Conservation (phyloP, 2,113 vertebrate genomes). For the Ornithorhynchus anatinus region DNA sequence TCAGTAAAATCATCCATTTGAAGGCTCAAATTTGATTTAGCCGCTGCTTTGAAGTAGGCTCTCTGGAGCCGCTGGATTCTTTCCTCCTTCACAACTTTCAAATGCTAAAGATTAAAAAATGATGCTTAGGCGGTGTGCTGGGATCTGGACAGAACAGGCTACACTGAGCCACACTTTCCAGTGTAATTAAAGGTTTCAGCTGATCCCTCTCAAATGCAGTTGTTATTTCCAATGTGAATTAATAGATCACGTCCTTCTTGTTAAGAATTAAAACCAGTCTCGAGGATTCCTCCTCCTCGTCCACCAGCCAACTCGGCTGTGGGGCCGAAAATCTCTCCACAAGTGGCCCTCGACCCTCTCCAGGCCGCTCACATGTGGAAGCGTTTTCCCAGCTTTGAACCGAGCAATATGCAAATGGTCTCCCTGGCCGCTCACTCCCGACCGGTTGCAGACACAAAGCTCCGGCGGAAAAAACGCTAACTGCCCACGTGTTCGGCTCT, state of each 20-base stretch:
- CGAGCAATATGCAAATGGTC: conserved; percentile 75
- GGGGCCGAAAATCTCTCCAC: conserved; percentile 27
- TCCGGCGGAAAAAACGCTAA: conserved; percentile 83
- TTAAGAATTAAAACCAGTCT: conserved; percentile 91
- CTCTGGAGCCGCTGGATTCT: conserved; percentile 50
- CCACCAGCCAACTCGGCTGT: conserved; percentile 64
- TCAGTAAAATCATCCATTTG: conserved; percentile 53
- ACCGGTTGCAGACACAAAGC: conserved; percentile 77
- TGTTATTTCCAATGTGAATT: conserved; percentile 94
- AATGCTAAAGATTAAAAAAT: conserved; percentile 72
- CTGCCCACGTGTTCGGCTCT: conserved; percentile 73
- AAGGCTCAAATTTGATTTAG: conserved; percentile 60
- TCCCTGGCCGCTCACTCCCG: conserved; percentile 65
- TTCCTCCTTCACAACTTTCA: conserved; percentile 62
- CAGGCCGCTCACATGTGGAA: conserved; percentile 66
- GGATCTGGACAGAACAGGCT: conserved; percentile 69
- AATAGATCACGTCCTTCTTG: conserved; percentile 92
- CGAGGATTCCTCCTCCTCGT: conserved; percentile 70
- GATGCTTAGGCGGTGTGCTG: conserved; percentile 71
- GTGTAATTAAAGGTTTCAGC: conserved; percentile 86
- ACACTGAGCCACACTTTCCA: conserved; percentile 82
- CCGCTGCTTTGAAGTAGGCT: conserved; percentile 51
- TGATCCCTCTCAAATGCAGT: conserved; percentile 86
- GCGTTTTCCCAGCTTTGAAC: conserved; percentile 59
- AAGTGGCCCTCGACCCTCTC: conserved; percentile 3